Evolutionary conservation across 2,888 invertebrate species (phyloP).

Genomic region (Itoplectis maculator): DNA sequence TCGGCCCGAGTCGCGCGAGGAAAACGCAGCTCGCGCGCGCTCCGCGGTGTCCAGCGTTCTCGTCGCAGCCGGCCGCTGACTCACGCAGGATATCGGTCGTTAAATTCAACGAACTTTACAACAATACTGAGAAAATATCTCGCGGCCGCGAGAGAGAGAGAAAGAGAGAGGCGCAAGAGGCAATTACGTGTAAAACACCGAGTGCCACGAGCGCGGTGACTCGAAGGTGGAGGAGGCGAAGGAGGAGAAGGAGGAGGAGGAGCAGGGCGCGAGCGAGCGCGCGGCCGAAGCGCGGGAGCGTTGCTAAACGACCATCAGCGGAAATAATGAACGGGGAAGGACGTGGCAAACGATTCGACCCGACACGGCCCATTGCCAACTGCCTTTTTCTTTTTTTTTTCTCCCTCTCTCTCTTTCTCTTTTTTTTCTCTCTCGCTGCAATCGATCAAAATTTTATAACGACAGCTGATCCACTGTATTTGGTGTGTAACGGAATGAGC

Average conservation of each 20-base stretch:
- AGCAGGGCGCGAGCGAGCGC: neutral
- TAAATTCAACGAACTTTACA: slow-evolving; percentile 79
- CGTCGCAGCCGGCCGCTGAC: slow-evolving; percentile 68
- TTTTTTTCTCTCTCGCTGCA: neutral
- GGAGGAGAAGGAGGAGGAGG: too few relatives aligned
- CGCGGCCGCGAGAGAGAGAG: slow-evolving; percentile 42
- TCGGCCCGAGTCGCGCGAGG: too few relatives aligned
- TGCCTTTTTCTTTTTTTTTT: slow-evolving; percentile 2
- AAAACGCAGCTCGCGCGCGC: too few relatives aligned
- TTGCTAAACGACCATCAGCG: slow-evolving; percentile 49
- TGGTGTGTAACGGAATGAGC: neutral
- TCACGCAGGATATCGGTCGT: slow-evolving; percentile 82
- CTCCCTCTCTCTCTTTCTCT: neutral
- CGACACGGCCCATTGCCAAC: slow-evolving; percentile 35
- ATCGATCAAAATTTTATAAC: slow-evolving; percentile 4
- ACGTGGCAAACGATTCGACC: slow-evolving; percentile 46
- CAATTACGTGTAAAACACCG: slow-evolving; percentile 72
- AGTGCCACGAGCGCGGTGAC: slow-evolving; percentile 32
- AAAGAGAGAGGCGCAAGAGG: slow-evolving; percentile 45
- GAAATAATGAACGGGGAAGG: slow-evolving; percentile 50
- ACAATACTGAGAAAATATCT: slow-evolving; percentile 83
- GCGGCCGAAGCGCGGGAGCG: slow-evolving; percentile 32
- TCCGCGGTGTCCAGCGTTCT: slow-evolving; percentile 19
- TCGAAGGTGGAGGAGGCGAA: slow-evolving; percentile 4
- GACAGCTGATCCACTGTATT: too few relatives aligned